Evolutionary conservation across 2,113 vertebrate species (phyloP), one percentile per base, ranked within the genome.

Genomic region (Microcebus lehilahytsara): DNA sequence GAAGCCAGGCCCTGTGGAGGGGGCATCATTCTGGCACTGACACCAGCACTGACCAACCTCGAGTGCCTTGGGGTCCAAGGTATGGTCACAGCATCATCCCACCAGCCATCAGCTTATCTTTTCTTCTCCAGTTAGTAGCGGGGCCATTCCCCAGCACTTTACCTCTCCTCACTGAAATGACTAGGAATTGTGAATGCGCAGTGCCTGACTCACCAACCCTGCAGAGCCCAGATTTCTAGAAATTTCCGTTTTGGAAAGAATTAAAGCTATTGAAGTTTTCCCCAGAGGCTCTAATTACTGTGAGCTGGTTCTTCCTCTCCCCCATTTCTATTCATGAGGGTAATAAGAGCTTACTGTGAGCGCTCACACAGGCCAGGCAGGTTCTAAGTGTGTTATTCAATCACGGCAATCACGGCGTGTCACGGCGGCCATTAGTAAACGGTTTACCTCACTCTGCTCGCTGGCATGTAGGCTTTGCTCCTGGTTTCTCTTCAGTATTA

Each of bases 401-500:
- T n/a, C n/a, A n/a, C n/a, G n/a, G n/a, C 30, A 30, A 30, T 60
- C 32, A 22, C 1, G 5, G 67, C 49, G 16, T 0, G 11, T 30
- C 56, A 58, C 37, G n/a, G 9, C 3, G 19, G 66, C 62, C 64
- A 9, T 5, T 22, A 32, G 58, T 37, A 85, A 51, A 75, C 11
- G 27, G 40, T n/a, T 71, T 98, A 99, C 99, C 99, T 99, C 94
- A 51, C 90, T 96, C 80, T 98, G 98, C 93, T 98, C 95, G 22
- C 62, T 56, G 37, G 91, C 42, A 25, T 91, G 98, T 64, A 91
- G 3, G 2, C 75, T 97, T 93, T 96, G 96, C 17, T 98, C 99
- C 75, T 97, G 97, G 96, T 93, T 98, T 80, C 97, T 98, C 56
- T 98, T 98, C 94, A 99, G 96, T 51, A 99, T 96, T 74, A 99